Evolutionary conservation across 2,113 vertebrate genomes (phyloP), one percentile per base, ranked within the genome.

Genomic region (Nycticebus coucang): DNA sequence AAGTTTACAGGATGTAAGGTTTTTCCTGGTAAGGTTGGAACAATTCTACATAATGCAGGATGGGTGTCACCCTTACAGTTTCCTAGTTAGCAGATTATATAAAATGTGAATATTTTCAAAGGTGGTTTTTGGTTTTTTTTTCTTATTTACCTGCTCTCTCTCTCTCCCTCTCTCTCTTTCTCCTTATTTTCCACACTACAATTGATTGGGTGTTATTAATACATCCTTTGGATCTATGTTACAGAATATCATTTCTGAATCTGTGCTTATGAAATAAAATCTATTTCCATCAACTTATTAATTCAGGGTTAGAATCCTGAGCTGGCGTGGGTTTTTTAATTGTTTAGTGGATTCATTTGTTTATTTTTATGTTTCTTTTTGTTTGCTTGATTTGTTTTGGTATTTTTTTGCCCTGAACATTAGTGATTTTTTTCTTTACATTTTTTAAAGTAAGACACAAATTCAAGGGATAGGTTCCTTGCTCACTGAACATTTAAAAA

Each of bases 1-100:
- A 91, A 79, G 68, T 69, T 96, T 28, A 81, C 91, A 93, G 89
- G 96, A 93, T 94, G 71, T 79, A 82, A 94, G 88, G 75, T 94
- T 93, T 93, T 96, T 91, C 86, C 91, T 96, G 59, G 83, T n/a
- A 78, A 83, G 22, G 66, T 4, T 96, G 95, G 94, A 94, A 91
- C n/a, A 80, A 33, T 87, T 93, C 93, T 88, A 87, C 33, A 77
- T 64, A 86, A 93, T 37, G 60, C 96, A 97, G 96, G 92, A 96
- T 91, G 93, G 96, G 95, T 45, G 82, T 69, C 5, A 53, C 45
- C 82, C 35, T 92, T 77, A 84, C 18, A 15, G 22, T 89, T 97
- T 98, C 96, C 91, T 96, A 92, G 22, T 55, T 79, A 62, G n/a
- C 60, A 77, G 37, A 79, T 77, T 83, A 75, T 35, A 89, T 55